Evolutionary conservation across 1,140 invertebrate species (phyloP).

Genomic region (Achatina immaculata): DNA sequence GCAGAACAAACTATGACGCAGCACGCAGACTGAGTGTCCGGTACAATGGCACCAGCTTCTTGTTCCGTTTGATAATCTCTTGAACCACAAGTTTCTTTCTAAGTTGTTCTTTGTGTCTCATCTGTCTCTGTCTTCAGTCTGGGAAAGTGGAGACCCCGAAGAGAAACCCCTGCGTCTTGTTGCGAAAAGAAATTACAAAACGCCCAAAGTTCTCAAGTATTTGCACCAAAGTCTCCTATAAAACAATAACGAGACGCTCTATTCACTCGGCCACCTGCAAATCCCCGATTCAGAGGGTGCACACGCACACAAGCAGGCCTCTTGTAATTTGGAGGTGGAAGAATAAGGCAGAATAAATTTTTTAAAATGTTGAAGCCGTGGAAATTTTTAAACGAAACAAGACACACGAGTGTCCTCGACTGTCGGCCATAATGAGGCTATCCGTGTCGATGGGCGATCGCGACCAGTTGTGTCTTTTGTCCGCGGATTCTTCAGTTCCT

Average conservation of each 20-base stretch:
- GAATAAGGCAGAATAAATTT: background rate
- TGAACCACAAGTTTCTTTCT: background rate
- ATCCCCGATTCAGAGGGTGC: constrained; percentile 5
- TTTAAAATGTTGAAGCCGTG: background rate
- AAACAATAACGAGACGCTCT: constrained; percentile 21
- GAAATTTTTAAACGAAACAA: constrained; percentile 27
- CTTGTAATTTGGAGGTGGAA: constrained; percentile 25
- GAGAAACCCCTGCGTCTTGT: background rate
- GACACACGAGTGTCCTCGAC: constrained; percentile 29
- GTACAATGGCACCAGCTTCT: background rate
- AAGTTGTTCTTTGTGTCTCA: background rate
- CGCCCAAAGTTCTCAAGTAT: background rate
- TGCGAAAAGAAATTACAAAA: background rate
- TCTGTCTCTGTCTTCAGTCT: background rate
- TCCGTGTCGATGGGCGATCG: constrained; percentile 25
- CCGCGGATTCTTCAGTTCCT: background rate
- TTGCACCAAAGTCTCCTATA: constrained; percentile 2
- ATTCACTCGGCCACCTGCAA: constrained; percentile 28
- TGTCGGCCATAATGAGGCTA: constrained; percentile 23
- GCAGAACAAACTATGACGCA: background rate
- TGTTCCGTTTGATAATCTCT: background rate
- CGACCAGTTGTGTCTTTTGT: constrained; percentile 29
- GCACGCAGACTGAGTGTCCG: background rate
- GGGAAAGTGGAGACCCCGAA: background rate
- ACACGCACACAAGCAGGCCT: constrained; percentile 1